phyloP scores from a whole-genome alignment of 2,888 invertebrate genomes.

The Nowickia ferox region DNA sequence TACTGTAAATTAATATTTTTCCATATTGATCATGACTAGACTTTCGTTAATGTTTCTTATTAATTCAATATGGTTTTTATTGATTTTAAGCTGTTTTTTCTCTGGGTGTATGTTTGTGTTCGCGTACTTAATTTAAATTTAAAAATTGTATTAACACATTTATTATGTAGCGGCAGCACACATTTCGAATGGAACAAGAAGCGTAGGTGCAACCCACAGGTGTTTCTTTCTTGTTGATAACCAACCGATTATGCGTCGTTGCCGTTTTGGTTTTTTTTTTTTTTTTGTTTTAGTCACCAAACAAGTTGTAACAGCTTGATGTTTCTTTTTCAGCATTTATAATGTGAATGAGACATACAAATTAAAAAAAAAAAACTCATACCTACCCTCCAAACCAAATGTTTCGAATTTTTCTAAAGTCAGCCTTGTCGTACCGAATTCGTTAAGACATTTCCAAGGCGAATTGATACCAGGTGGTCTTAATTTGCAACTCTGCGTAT shows the following conservation, averaged over 20 bases:
- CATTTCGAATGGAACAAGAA: conserved; percentile 53
- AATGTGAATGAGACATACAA: conserved; percentile 50
- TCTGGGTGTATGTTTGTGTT: neutral
- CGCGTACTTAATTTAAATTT: conserved; percentile 33
- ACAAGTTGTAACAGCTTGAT: conserved; percentile 64
- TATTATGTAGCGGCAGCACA: conserved; percentile 8
- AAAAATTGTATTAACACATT: conserved; percentile 36
- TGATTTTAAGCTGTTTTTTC: no score
- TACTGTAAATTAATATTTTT: no score
- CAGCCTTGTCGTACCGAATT: no score
- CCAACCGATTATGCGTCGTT: conserved; percentile 42
- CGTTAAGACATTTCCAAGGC: no score
- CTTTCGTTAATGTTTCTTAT: no score
- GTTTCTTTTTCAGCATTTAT: conserved; percentile 50
- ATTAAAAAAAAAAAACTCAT: neutral
- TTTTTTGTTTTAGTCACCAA: conserved; percentile 49
- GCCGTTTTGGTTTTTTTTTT: conserved; percentile 24
- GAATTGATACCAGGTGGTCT: no score
- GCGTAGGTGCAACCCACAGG: conserved; percentile 72
- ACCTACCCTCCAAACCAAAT: no score
- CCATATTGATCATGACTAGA: no score
- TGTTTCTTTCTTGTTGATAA: conserved; percentile 45
- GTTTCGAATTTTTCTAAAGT: no score
- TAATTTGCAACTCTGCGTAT: no score
- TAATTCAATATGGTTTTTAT: no score